A percentile compares a stretch with the other conserved stretches of the same genome.
phyloP scores from a whole-genome alignment of 2,888 invertebrate genomes.

The Cepaea hortensis region DNA sequence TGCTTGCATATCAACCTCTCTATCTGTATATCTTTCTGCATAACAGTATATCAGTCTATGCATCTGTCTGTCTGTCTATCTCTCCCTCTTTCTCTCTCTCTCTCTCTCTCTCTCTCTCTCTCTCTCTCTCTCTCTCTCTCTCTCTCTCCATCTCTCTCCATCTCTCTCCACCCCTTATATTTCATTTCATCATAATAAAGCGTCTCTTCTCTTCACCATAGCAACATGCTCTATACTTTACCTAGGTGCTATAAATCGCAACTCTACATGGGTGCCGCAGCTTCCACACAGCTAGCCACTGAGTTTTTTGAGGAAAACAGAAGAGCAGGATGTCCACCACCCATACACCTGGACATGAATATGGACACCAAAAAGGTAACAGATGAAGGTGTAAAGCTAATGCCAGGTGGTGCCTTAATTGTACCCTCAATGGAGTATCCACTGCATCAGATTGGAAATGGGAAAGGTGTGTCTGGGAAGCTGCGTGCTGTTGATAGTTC shows the following conservation, averaged over 20 bases:
- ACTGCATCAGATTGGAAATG: constrained; percentile 44
- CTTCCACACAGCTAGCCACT: constrained; percentile 40
- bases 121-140: background rate
- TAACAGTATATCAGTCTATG: no score
- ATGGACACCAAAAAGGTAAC: constrained; percentile 20
- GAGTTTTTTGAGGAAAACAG: constrained; percentile 37
- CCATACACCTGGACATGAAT: constrained; percentile 30
- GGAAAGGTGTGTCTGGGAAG: constrained; percentile 45
- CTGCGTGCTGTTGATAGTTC: constrained; percentile 30
- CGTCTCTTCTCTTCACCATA: no score
- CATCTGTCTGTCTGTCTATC: no score
- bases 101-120: background rate
- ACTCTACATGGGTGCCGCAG: constrained; percentile 39
- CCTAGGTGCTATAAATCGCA: no score
- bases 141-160: background rate
- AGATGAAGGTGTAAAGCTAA: constrained; percentile 44
- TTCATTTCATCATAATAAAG: no score
- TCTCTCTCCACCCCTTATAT: no score
- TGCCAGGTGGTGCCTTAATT: constrained; percentile 38
- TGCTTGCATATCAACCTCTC: no score
- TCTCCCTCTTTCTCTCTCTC: no score
- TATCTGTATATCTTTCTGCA: no score
- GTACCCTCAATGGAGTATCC: constrained; percentile 22
- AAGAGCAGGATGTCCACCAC: background rate
- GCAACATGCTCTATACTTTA: no score